Evolutionary conservation across 2,888 invertebrate genomes (phyloP).

Genomic region (Sceliomorpha sp.): DNA sequence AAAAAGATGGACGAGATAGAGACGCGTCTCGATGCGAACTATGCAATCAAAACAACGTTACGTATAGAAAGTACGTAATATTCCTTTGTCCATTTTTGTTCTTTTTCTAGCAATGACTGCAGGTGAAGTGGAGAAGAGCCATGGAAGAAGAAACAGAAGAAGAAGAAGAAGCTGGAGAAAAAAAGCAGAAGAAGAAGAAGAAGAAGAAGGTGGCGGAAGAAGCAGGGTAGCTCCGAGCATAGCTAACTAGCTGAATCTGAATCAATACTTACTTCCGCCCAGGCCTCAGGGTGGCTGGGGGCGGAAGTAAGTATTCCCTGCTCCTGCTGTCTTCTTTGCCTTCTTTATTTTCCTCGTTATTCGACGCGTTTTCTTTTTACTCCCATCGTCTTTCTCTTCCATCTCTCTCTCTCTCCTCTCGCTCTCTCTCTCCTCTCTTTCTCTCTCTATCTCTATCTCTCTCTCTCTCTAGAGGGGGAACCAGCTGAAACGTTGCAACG

Average conservation of each 20-base stretch:
- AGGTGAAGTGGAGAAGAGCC: conserved; percentile 27
- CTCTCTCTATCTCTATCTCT: conserved; percentile 51
- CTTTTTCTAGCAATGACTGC: conserved; percentile 15
- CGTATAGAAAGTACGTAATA: conserved; percentile 4
- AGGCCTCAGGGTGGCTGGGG: conserved; percentile 54
- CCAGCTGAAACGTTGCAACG: conserved; percentile 72
- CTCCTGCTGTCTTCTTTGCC: conserved; percentile 22
- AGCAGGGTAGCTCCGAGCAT: conserved; percentile 68
- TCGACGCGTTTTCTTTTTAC: conserved; percentile 17
- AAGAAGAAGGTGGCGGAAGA: conserved; percentile 46
- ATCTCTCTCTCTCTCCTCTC: conserved; percentile 54
- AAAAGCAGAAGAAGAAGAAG: no score
- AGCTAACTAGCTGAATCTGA: conserved; percentile 78
- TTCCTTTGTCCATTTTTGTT: conserved; percentile 8
- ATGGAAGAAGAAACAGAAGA: no score
- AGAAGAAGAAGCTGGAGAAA: conserved; percentile 20
- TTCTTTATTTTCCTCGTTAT: conserved; percentile 34
- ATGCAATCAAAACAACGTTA: no score
- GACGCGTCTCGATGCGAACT: no score
- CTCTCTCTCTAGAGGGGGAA: conserved; percentile 47
- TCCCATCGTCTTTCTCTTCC: conserved; percentile 19
- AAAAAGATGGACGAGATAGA: no score
- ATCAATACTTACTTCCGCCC: conserved; percentile 75
- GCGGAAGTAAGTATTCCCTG: conserved; percentile 7
- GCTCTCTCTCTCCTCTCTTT: conserved; percentile 54